Conservation (phyloP, 2,113 vertebrate species). For the Perca fluviatilis region DNA sequence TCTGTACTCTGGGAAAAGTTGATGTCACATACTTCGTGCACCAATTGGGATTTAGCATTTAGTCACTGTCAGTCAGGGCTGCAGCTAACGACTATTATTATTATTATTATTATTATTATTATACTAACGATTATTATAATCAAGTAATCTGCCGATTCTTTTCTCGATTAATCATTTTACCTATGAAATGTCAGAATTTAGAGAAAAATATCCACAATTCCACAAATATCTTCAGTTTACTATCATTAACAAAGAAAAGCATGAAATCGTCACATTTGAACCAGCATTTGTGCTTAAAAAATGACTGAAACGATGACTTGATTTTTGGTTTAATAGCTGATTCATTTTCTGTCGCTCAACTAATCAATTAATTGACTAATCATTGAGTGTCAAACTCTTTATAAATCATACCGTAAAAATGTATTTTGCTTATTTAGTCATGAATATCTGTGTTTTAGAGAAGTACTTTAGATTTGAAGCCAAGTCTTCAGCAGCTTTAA, state of each 20-base stretch:
- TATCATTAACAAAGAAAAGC: background rate
- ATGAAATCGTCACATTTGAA: background rate
- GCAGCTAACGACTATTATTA: too few species aligned
- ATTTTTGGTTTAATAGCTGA: background rate
- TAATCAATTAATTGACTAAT: too few species aligned
- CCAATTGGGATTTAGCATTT: background rate
- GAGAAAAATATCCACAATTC: background rate
- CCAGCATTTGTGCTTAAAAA: background rate
- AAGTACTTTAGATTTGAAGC: background rate
- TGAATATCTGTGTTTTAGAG: background rate
- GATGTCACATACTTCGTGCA: background rate
- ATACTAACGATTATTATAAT: too few species aligned
- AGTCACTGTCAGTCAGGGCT: background rate
- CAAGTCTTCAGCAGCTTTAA: background rate
- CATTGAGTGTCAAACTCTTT: background rate
- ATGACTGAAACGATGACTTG: background rate
- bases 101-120: too few species aligned
- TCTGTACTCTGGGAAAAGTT: background rate
- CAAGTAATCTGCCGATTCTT: too few species aligned
- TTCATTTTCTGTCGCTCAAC: background rate
- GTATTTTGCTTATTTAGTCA: background rate
- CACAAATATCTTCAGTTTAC: background rate
- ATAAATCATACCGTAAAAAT: background rate
- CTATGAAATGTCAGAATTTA: too few species aligned
- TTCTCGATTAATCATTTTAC: too few species aligned